These are phyloP conservation scores for Agriopis aurantiaria DNA, from an alignment of 2,888 invertebrate species.

Conservation along the genomic window DNA sequence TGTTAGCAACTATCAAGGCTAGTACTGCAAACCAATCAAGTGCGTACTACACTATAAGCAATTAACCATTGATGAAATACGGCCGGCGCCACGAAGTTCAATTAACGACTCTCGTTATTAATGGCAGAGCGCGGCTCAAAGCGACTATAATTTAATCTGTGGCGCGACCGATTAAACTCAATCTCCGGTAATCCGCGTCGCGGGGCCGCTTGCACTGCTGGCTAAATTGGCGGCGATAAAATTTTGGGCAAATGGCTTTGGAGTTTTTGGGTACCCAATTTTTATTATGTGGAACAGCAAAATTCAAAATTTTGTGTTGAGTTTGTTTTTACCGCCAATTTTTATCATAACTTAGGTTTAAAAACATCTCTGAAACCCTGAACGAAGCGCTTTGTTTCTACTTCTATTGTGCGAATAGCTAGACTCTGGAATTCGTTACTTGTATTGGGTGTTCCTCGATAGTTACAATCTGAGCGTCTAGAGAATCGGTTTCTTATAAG, in stretches of 20 bases:
- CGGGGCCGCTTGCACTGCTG: slow-evolving; percentile 52
- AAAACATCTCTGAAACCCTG: too few relatives aligned
- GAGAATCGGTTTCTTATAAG: too few relatives aligned
- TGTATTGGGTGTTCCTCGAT: too few relatives aligned
- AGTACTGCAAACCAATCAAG: slow-evolving; percentile 34
- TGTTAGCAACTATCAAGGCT: slow-evolving; percentile 10
- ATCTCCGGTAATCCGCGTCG: slow-evolving; percentile 81
- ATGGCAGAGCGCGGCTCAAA: slow-evolving; percentile 57
- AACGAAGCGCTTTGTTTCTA: too few relatives aligned
- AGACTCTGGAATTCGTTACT: too few relatives aligned
- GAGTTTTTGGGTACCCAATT: slow-evolving; percentile 7
- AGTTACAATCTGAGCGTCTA: too few relatives aligned
- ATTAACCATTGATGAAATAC: slow-evolving; percentile 70
- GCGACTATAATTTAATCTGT: slow-evolving; percentile 9
- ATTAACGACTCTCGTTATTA: slow-evolving; percentile 82
- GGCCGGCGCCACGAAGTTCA: slow-evolving; percentile 73
- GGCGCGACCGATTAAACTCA: slow-evolving; percentile 79
- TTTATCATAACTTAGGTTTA: background rate
- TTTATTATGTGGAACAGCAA: slow-evolving; percentile 1
- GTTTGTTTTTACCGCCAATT: background rate
- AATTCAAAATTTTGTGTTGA: background rate
- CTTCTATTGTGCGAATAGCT: too few relatives aligned
- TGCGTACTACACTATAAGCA: slow-evolving; percentile 37
- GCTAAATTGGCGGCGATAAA: slow-evolving; percentile 43
- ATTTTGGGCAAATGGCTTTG: slow-evolving; percentile 28